Base-by-base conservation (phyloP, 2,888 invertebrate genomes). In the Plutella xylostella region DNA sequence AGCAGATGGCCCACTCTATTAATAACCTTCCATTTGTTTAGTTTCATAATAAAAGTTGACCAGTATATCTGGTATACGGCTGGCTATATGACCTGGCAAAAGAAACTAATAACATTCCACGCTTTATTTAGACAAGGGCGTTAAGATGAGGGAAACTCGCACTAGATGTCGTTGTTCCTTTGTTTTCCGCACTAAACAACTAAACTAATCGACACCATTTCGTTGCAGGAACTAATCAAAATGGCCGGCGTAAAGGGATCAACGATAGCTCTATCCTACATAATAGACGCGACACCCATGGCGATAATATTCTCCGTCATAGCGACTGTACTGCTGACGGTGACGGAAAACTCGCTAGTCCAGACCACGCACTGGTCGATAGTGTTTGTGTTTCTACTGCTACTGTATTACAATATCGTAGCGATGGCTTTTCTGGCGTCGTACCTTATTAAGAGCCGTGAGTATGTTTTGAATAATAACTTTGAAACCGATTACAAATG, bases 181-280 rank as follows among this genome's bases (percentile, higher is more conserved):
- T n/a, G n/a, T n/a, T n/a, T n/a, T n/a, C n/a, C n/a, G n/a, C n/a
- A n/a, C n/a, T n/a, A n/a, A n/a, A n/a, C n/a, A n/a, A n/a, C 28
- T 28, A 28, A 28, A 28, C 3, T n/a, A 12, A 28, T 28, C 14
- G n/a, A n/a, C n/a, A n/a, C 14, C 18, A 14, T 34, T 21, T 34
- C 5, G 40, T 51, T 61, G n/a, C 66, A 92, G 91, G 92, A 92
- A 68, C 85, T 91, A 19, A 88, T 92, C 86, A 90, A 90, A 71
- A 90, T 92, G 87, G 90, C 90, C 78, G 93, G 93, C 0, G 78
- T 93, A 45, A 85, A 87, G 17, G 82, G 85, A 35, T 87, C 87
- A 77, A 69, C 87, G 50, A 85, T 92, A 45, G 89, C 89, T 85
- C 18, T 86, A 2, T 89, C 90, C 0, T 91, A 92, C 87, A 89